Evolutionary conservation across 2,113 vertebrate species (phyloP), one percentile per base, ranked within the genome.

Genomic region (Ovis canadensis): DNA sequence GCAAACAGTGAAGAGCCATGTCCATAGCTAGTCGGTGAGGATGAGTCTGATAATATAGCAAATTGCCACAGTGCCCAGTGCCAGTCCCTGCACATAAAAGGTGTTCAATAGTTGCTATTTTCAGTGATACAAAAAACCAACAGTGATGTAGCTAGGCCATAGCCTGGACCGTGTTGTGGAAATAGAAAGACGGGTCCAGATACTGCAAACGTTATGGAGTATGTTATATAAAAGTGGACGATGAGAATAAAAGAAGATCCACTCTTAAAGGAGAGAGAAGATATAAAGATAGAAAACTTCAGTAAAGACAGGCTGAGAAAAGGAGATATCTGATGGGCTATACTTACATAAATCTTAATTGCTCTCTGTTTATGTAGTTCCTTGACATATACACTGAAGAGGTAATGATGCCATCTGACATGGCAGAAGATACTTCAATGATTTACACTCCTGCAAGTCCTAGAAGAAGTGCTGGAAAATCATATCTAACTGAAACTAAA

Each of bases 261-360:
- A 90, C 25, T 82, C 62, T 91, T 91, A 83, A 82, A 94, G 54
- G 15, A 87, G 19, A 71, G 7, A 33, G 29, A 77, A 77, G 54
- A 84, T 64, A 57, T 14, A 81, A 86, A 67, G 29, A 83, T 57
- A 80, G 15, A 88, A 74, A 67, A 60, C 3, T 77, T 55, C 77
- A 89, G n/a, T 84, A 90, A 97, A 96, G 27, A 97, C 57, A 93
- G 93, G 88, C 96, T 55, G 15, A 96, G 31, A 52, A 94, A 86
- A 94, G 3, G 31, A 78, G 21, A 80, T 3, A 55, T 80, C 67
- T 84, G 82, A 93, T 48, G 8, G 55, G 59, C 27, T 86, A n/a
- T 5, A 50, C 3, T 48, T 94, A 67, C 2, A 40, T 60, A 48
- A 80, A 36, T 36, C 57, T 84, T 82, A 91, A 86, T 90, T 95